Conservation (phyloP, 2,113 vertebrate genomes). For the Geococcyx californianus region DNA sequence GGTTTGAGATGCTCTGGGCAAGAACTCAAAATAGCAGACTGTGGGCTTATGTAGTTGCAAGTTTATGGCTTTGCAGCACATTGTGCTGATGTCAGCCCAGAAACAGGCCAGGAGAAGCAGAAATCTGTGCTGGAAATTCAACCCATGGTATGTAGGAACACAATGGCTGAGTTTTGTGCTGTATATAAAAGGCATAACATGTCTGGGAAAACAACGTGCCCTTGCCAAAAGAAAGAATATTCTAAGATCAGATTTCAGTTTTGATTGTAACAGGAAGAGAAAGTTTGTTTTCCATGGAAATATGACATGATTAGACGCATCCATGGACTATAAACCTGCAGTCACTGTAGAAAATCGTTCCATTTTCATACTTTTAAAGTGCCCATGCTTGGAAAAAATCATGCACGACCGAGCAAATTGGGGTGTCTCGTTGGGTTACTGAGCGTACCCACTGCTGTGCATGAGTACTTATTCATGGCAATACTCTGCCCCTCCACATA, state of each 20-base stretch:
- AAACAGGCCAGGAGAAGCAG: background rate
- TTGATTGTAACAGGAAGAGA: background rate
- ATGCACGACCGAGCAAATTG: background rate
- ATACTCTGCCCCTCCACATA: background rate
- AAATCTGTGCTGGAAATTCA: background rate
- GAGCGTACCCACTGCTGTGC: background rate
- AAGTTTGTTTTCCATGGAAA: background rate
- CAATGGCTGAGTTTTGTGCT: background rate
- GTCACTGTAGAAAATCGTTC: background rate
- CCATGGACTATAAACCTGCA: background rate
- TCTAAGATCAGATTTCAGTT: background rate
- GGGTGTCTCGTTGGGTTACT: background rate
- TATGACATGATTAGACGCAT: rapidly evolving
- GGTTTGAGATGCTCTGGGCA: background rate
- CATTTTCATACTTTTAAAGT: too few relatives aligned
- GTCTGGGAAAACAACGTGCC: background rate
- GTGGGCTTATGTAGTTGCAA: background rate
- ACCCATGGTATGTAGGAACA: background rate
- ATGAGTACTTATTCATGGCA: background rate
- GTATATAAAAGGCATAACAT: background rate
- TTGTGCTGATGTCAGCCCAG: background rate
- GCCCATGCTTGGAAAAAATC: too few relatives aligned
- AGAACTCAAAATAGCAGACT: background rate
- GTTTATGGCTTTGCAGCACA: background rate
- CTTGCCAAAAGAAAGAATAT: background rate